These are phyloP conservation scores for Nibea albiflora DNA, from an alignment of 2,113 vertebrate species.

Conservation along the genomic window DNA sequence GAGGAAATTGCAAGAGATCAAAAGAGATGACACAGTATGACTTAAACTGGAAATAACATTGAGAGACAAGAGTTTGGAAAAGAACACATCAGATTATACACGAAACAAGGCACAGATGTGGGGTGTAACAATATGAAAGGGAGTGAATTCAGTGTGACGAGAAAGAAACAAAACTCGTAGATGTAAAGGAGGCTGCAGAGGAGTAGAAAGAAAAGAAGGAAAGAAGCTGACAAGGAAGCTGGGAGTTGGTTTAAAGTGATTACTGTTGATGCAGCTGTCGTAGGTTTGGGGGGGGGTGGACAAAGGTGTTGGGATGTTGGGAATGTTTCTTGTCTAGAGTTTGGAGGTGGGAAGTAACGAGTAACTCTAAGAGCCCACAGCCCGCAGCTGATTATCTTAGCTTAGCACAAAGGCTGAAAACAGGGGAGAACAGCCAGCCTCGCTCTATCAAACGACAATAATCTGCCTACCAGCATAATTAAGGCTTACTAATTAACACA, in stretches of 20 bases:
- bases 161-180: constrained; percentile 35
- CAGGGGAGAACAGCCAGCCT: background rate
- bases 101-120: constrained; percentile 25
- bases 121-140: constrained; percentile 12
- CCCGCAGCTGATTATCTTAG: background rate
- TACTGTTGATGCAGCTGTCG: background rate
- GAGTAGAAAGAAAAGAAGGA: constrained; percentile 4
- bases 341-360: background rate
- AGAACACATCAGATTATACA: constrained; percentile 28
- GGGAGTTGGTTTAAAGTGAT: background rate
- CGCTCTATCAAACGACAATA: background rate
- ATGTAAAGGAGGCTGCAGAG: constrained; percentile 15
- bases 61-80: constrained; percentile 34
- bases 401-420: constrained; percentile 1
- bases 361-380: background rate
- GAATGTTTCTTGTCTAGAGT: background rate
- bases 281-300: background rate
- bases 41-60: constrained; percentile 48
- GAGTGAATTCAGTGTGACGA: constrained; percentile 6
- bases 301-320: background rate
- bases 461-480: background rate
- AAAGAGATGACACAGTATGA: constrained; percentile 35
- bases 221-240: constrained; percentile 5
- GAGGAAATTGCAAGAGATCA: constrained; percentile 31
- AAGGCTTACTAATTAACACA: background rate